These are phyloP conservation scores for Syngnathoides biaculeatus DNA, from an alignment of 2,113 vertebrate species.

Conservation along the genomic window DNA sequence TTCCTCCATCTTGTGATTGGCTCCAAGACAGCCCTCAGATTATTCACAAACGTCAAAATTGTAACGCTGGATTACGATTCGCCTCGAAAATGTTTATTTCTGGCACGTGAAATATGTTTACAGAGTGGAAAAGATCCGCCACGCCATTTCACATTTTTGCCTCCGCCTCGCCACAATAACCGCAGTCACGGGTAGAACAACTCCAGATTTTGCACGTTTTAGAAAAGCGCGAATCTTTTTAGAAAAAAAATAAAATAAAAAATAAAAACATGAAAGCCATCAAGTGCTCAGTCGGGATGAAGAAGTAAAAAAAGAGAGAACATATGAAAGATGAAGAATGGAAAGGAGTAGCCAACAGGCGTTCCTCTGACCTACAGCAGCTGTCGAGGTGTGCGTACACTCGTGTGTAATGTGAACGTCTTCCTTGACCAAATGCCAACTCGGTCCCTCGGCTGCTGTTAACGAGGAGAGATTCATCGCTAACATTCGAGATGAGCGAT, in stretches of 20 bases:
- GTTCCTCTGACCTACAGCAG: conserved; percentile 41
- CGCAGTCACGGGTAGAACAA: too few species aligned
- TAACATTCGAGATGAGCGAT: conserved; percentile 66
- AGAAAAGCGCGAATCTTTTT: not conserved
- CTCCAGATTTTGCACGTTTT: not conserved
- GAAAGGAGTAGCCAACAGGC: conserved; percentile 33
- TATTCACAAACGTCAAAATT: too few species aligned
- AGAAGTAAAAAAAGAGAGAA: conserved; percentile 25
- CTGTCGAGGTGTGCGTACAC: conserved; percentile 11
- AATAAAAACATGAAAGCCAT: too few species aligned
- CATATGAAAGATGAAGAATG: conserved; percentile 8
- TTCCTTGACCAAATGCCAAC: conserved; percentile 57
- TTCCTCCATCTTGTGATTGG: not conserved
- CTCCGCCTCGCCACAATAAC: too few species aligned
- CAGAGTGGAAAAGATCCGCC: not conserved
- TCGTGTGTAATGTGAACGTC: conserved; percentile 37
- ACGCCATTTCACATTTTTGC: too few species aligned
- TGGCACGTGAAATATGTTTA: not conserved
- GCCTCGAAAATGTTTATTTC: not conserved
- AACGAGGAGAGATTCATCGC: conserved; percentile 60
- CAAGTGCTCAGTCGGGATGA: conserved; percentile 31
- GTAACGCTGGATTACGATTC: not conserved
- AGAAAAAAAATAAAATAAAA: too few species aligned
- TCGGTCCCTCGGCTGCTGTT: conserved; percentile 53
- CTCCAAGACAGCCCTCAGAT: too few species aligned